Evolutionary conservation across 2,888 invertebrate species (phyloP).

Genomic region (Timema podura): DNA sequence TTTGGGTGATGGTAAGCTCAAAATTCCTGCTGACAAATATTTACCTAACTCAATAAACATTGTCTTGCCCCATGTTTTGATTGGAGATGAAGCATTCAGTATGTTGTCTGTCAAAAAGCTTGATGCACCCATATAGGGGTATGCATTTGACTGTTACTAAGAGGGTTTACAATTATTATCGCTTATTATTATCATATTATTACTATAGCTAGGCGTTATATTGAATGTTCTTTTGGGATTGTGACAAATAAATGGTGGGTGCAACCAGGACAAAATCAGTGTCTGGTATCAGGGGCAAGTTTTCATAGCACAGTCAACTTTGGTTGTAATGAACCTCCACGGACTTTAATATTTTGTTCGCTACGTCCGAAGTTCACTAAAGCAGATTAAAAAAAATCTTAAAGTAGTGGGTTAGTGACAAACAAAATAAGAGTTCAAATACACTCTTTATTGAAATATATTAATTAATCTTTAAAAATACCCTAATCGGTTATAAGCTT

Average conservation of each 20-base stretch:
- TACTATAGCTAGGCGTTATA: slow-evolving; percentile 34
- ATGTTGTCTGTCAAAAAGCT: slow-evolving; percentile 18
- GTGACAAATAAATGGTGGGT: slow-evolving; percentile 38
- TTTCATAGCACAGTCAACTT: slow-evolving; percentile 12
- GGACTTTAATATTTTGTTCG: no score
- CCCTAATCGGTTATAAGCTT: no score
- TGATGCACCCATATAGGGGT: slow-evolving; percentile 19
- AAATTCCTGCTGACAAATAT: no score
- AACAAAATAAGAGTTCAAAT: no score
- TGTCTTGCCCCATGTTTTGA: slow-evolving; percentile 16
- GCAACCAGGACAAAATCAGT: slow-evolving; percentile 30
- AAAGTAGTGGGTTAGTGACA: no score
- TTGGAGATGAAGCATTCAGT: slow-evolving; percentile 24
- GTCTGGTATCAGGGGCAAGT: slow-evolving; percentile 30
- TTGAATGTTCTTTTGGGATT: slow-evolving; percentile 39
- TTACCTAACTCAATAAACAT: slow-evolving; percentile 16
- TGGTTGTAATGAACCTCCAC: no score
- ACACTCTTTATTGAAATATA: no score
- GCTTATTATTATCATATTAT: no score
- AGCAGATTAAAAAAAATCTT: no score
- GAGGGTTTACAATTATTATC: slow-evolving; percentile 32
- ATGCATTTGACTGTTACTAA: slow-evolving; percentile 21
- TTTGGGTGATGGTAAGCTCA: slow-evolving; percentile 8
- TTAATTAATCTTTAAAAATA: no score
- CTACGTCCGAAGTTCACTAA: no score